Base-by-base conservation (phyloP, 2,113 vertebrate genomes). In the Gulo gulo region DNA sequence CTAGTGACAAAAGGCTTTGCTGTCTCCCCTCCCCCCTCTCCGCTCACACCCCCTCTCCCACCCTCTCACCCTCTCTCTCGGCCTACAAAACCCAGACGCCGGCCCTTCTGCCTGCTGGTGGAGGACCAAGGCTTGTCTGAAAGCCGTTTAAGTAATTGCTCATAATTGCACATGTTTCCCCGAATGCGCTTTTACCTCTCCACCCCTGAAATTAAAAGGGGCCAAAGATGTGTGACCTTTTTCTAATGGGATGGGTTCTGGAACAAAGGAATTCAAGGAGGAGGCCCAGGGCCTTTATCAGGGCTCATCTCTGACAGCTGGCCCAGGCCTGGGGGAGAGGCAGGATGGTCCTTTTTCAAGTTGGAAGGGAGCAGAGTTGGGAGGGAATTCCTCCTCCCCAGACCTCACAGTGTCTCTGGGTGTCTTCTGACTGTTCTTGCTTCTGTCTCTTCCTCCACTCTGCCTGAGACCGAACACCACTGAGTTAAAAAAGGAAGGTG, bases 141-240 rank as follows among this genome's bases (percentile, higher is more conserved):
- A 97, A 98, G 96, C 98, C 86, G 96, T 97, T 97, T 98, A 98
- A 98, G 98, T 98, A 98, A 98, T 98, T 98, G 97, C 97, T 97
- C 85, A 97, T 98, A 98, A 94, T 98, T 98, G 81, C 97, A 94
- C 98, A 97, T 97, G 39, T 98, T 98, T 98, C 91, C 63, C 93
- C 15, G 96, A 92, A 97, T 95, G 80, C 93, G 98, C 97, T 97
- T 98, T 98, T 98, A 98, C 94, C 91, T 98, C 98, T 98, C 98
- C 97, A 97, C 88, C 97, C 98, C 97, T 98, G 97, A 98, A 98
- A 98, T 98, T 97, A 97, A 97, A 98, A 98, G 96, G 97, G 97
- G 97, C 97, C 94, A 97, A 98, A 98, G 97, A 98, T 97, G 97
- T 96, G 96, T 98, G 97, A 98, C 97, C 96, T 98, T 98, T 94